phyloP scores from a whole-genome alignment of 1,140 invertebrate species.

The Magallana angulata region DNA sequence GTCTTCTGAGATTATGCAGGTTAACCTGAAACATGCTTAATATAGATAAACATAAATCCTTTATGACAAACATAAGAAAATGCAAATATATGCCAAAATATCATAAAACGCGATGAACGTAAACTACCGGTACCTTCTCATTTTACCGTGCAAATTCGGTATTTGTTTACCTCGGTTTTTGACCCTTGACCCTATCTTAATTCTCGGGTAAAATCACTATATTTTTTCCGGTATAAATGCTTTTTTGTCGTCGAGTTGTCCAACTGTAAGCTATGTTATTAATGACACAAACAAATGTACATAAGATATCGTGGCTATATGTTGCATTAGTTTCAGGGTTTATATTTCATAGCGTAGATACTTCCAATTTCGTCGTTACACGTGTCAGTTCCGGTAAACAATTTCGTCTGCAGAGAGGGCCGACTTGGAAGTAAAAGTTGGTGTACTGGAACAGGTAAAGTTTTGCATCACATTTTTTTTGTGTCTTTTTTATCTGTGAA shows the following conservation, averaged over 20 bases:
- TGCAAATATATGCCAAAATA: too few species aligned
- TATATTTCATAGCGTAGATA: not conserved
- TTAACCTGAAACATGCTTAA: not conserved
- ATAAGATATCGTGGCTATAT: too few species aligned
- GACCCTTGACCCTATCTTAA: not conserved
- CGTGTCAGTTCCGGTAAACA: slow-evolving; percentile 21
- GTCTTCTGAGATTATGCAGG: slow-evolving; percentile 12
- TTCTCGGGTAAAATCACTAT: too few species aligned
- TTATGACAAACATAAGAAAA: too few species aligned
- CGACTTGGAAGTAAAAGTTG: not conserved
- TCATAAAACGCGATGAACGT: too few species aligned
- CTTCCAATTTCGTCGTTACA: not conserved
- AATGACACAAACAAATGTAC: too few species aligned
- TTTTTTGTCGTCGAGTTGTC: too few species aligned
- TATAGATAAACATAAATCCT: too few species aligned
- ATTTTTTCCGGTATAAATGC: too few species aligned
- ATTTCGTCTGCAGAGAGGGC: slow-evolving; percentile 1
- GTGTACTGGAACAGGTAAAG: not conserved
- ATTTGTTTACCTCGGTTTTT: not conserved
- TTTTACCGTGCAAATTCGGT: not conserved
- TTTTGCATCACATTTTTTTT: not conserved
- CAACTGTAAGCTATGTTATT: too few species aligned
- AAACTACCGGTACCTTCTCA: not conserved
- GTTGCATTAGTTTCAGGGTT: not conserved
- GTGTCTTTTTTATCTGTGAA: too few species aligned